These are phyloP conservation scores for Menura novaehollandiae DNA, from an alignment of 2,113 vertebrate genomes.

Conservation along the genomic window DNA sequence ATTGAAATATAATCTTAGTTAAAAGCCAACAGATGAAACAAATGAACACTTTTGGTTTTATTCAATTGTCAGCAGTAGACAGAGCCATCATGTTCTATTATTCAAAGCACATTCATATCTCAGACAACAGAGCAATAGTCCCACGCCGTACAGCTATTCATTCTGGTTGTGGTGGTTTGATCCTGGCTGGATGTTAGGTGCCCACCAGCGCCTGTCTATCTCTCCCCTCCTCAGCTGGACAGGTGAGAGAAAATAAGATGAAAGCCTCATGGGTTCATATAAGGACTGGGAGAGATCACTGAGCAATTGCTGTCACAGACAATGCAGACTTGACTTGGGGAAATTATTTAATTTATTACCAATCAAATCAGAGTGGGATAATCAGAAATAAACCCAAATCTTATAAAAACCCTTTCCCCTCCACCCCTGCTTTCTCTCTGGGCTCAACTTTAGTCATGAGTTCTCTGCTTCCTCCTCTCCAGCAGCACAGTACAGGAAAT, in stretches of 20 bases:
- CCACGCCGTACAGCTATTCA: neutral
- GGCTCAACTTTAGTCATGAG: neutral
- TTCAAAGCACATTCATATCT: neutral
- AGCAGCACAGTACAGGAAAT: neutral
- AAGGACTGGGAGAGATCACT: neutral
- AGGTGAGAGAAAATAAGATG: neutral
- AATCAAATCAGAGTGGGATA: neutral
- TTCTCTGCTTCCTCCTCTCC: neutral
- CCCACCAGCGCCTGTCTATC: neutral
- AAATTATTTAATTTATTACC: neutral
- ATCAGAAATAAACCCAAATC: neutral
- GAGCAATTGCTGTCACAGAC: accelerated
- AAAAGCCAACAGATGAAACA: neutral
- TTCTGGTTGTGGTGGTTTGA: neutral
- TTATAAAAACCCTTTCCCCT: neutral
- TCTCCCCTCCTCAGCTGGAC: neutral
- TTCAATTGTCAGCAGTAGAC: neutral
- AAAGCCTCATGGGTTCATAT: accelerated
- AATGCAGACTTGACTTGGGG: neutral
- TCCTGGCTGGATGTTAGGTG: neutral
- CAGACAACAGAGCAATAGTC: neutral
- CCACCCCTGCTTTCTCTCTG: neutral
- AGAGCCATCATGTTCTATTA: neutral
- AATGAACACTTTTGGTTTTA: neutral
- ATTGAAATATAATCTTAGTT: neutral